Conservation (phyloP, 2,888 invertebrate genomes). For the Cheilosia variabilis region DNA sequence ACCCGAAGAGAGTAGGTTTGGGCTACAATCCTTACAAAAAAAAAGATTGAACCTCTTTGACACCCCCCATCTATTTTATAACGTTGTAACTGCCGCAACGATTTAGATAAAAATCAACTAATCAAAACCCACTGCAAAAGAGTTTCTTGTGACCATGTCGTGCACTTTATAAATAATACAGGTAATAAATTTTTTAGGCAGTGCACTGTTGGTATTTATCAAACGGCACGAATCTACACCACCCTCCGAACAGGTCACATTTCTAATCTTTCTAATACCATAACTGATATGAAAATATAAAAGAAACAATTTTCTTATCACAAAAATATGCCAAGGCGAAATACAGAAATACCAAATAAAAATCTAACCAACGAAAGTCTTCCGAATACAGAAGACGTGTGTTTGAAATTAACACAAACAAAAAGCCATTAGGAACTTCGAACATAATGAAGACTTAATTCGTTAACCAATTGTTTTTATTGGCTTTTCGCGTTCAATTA, state of each 20-base stretch:
- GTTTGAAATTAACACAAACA: background rate
- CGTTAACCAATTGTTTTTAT: conserved; percentile 26
- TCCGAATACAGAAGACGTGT: conserved; percentile 9
- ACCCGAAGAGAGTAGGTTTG: no score
- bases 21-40: no score
- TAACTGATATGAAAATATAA: conserved; percentile 41
- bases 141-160: no score
- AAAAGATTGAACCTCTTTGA: no score
- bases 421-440: background rate
- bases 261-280: conserved; percentile 37
- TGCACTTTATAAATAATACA: background rate
- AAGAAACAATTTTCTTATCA: conserved; percentile 40
- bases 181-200: background rate
- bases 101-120: no score
- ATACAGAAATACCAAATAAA: background rate
- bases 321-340: conserved; percentile 29
- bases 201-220: conserved; percentile 2
- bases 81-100: no score
- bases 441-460: conserved; percentile 23
- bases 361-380: background rate
- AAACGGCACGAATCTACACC: conserved; percentile 15
- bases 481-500: background rate
- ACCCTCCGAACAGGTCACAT: conserved; percentile 31
- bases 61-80: no score
- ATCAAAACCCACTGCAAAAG: no score